A percentile compares a stretch with the other conserved stretches of the same genome.
phyloP scores from a whole-genome alignment of 2,888 invertebrate species.

The Altica lythri region DNA sequence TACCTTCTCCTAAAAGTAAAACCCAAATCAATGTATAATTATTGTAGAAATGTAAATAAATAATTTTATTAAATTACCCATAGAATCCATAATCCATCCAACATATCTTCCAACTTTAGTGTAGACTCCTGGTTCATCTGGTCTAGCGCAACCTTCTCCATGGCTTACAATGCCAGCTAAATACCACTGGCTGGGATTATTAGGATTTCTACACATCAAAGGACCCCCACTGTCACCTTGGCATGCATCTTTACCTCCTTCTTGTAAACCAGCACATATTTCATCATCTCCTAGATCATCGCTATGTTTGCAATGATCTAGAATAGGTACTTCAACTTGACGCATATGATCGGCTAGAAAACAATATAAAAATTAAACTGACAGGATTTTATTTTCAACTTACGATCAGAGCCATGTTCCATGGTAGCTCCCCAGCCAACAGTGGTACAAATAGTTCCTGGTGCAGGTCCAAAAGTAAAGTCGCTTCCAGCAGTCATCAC shows the following conservation, averaged over 20 bases:
- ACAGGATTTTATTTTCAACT: conserved; percentile 50
- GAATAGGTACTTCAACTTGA: conserved; percentile 78
- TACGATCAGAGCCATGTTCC: conserved; percentile 81
- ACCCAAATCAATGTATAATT: neutral
- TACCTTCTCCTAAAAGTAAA: conserved; percentile 57
- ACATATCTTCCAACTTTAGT: conserved; percentile 75
- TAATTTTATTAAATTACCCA: conserved; percentile 59
- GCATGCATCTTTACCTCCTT: conserved; percentile 83
- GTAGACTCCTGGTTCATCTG: conserved; percentile 81
- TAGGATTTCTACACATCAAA: conserved; percentile 75
- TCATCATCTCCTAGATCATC: conserved; percentile 70
- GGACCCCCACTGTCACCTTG: conserved; percentile 88
- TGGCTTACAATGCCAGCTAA: conserved; percentile 85
- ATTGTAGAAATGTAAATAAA: conserved; percentile 1
- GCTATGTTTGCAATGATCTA: conserved; percentile 66
- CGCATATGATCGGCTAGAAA: conserved; percentile 76
- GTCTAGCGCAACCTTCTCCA: conserved; percentile 83
- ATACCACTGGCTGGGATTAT: conserved; percentile 73
- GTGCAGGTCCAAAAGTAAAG: conserved; percentile 68
- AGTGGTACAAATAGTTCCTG: conserved; percentile 72
- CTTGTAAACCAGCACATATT: conserved; percentile 73
- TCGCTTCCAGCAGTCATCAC: conserved; percentile 62
- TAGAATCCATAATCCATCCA: conserved; percentile 73
- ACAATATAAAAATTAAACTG: neutral
- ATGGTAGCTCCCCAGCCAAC: conserved; percentile 83